Conservation (phyloP, 1,140 invertebrate genomes). For the Drosophila repletoides region DNA sequence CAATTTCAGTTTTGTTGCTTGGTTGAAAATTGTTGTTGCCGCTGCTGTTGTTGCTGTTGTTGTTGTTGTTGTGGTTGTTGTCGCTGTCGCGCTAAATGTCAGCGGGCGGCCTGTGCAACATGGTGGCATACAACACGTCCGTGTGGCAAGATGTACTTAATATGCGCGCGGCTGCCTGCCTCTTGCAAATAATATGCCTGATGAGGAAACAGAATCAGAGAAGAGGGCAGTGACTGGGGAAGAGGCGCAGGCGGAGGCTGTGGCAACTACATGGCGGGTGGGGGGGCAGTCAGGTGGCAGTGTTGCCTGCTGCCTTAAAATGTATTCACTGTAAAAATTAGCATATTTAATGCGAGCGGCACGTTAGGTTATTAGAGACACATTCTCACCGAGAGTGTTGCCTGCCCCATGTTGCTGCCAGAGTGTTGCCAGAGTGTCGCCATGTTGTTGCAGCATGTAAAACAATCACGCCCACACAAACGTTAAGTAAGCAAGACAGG, state of each 20-base stretch:
- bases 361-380: conserved; percentile 79
- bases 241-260: not conserved
- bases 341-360: conserved; percentile 79
- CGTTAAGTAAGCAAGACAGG: not conserved
- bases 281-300: conserved; percentile 17
- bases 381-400: conserved; percentile 61
- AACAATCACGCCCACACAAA: conserved; percentile 60
- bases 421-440: conserved; percentile 39
- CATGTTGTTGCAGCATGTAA: conserved; percentile 39
- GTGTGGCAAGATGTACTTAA: conserved; percentile 67
- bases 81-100: conserved; percentile 65
- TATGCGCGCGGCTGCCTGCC: conserved; percentile 65
- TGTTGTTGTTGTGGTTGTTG: conserved; percentile 39
- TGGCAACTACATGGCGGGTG: too few relatives aligned
- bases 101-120: conserved; percentile 64
- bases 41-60: conserved; percentile 1
- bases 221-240: not conserved
- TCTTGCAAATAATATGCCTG: conserved; percentile 71
- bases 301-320: conserved; percentile 54
- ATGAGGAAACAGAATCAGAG: conserved; percentile 39
- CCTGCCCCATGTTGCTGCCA: conserved; percentile 8
- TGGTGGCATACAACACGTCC: conserved; percentile 49
- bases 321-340: conserved; percentile 80
- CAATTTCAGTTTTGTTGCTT: conserved; percentile 48
- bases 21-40: conserved; percentile 1